phyloP scores from a whole-genome alignment of 2,797 vertebrate species.

The Nannoperca australis region DNA sequence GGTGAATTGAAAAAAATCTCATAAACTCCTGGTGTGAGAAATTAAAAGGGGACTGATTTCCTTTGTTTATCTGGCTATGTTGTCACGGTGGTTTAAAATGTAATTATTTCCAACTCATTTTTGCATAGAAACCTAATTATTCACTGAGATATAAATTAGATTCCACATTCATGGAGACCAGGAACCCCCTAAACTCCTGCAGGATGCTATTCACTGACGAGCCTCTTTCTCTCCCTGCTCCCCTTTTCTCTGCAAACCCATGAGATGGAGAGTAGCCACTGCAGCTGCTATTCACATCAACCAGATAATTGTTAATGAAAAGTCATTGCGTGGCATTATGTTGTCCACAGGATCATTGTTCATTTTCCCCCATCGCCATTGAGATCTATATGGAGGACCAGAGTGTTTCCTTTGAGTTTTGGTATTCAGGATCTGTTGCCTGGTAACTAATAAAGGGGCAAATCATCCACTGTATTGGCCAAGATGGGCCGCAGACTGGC shows the following conservation, averaged over 20 bases:
- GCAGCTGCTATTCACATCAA: slow-evolving; percentile 99
- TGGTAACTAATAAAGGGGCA: slow-evolving; percentile 98
- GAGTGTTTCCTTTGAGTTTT: slow-evolving; percentile 99
- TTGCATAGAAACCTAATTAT: slow-evolving; percentile 89
- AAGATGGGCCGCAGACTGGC: slow-evolving; percentile 95
- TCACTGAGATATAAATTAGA: slow-evolving; percentile 88
- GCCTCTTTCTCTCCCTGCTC: slow-evolving; percentile 68
- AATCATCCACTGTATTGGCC: slow-evolving; percentile 96
- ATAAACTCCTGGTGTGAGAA: slow-evolving; percentile 51
- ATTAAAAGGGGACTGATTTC: slow-evolving; percentile 40
- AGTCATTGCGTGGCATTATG: slow-evolving; percentile 99
- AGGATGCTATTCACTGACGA: slow-evolving; percentile 71
- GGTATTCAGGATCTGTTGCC: slow-evolving; percentile 99
- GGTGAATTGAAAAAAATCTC: slow-evolving; percentile 23
- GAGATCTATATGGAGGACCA: slow-evolving; percentile 96
- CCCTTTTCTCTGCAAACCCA: slow-evolving; percentile 85
- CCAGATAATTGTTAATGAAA: slow-evolving; percentile 99
- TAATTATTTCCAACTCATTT: slow-evolving; percentile 82
- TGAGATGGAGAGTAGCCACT: slow-evolving; percentile 95
- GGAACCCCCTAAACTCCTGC: slow-evolving; percentile 71
- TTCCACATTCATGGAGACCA: slow-evolving; percentile 80
- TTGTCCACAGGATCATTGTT: slow-evolving; percentile 99
- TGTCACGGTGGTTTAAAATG: slow-evolving; percentile 71
- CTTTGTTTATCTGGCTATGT: slow-evolving; percentile 65
- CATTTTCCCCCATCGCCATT: slow-evolving; percentile 94